Conservation (phyloP, 2,113 vertebrate genomes). For the Penelope pileata region DNA sequence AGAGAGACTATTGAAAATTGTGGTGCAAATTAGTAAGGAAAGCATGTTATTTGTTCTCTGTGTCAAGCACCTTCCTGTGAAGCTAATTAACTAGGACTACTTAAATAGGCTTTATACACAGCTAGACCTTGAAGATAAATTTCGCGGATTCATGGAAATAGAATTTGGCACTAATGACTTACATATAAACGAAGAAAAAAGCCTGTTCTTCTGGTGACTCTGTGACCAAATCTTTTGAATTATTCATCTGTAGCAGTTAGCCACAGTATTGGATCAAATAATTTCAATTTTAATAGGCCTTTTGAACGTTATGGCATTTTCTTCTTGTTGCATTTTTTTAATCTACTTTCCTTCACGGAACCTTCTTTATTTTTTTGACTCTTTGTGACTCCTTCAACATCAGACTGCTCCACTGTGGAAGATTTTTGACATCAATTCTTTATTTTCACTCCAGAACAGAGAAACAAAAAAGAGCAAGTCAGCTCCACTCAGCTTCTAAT, state of each 20-base stretch:
- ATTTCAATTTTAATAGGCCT: neutral
- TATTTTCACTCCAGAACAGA: neutral
- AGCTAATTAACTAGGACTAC: neutral
- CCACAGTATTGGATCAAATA: neutral
- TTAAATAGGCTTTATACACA: neutral
- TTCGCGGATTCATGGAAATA: neutral
- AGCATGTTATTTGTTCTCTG: neutral
- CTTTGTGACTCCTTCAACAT: no score
- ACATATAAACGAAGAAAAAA: neutral
- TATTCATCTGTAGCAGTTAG: neutral
- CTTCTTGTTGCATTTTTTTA: neutral
- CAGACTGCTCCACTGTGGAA: neutral
- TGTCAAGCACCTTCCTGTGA: neutral
- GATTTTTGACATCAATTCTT: neutral
- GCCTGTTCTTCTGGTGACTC: neutral
- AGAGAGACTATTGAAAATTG: neutral
- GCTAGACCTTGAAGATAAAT: neutral
- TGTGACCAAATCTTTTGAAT: neutral
- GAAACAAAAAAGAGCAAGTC: neutral
- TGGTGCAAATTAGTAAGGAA: neutral
- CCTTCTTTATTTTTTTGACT: neutral
- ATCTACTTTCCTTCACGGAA: neutral
- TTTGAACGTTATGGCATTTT: neutral
- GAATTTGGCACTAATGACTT: neutral
- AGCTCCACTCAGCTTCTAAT: neutral